Base-by-base conservation (phyloP, 64 coral and sea anemone species). In the Stylophora pistillata region DNA sequence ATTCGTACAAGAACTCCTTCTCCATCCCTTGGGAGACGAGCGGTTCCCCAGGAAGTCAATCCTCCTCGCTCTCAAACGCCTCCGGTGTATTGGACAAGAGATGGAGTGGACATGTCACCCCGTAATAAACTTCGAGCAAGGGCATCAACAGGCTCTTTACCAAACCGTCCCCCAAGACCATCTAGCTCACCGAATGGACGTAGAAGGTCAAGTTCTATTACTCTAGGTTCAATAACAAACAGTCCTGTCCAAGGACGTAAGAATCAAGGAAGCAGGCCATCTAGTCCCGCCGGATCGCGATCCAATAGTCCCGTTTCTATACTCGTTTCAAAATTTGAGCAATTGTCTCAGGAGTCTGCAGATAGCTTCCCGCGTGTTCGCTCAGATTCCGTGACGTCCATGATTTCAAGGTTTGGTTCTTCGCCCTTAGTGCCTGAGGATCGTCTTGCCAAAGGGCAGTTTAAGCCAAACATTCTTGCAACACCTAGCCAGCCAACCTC, bases 241-340 rank as follows among this genome's bases (percentile, higher is more conserved):
- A 84, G 72, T 78, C 86, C 85, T 53, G 68, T 56, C 15, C 56
- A 59, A 37, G 47, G 15, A 82, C 76, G 52, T 9, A 61, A 29
- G 26, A 65, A 30, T 9, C 85, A 20, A 21, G 41, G 37, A 10
- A 93, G 86, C 10, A 66, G 87, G 2, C 68, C 95, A 21, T 73
- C 75, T 13, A 97, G 95, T 30, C 91, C 95, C 26, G 31, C 37
- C 10, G 77, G 71, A 37, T 95, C 95, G 13, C 68, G 95, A 61
- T 97, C 91, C 20, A 60, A 77, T 47, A 97, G 95, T 53, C 91
- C 95, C 17, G 91, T 97, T n/a, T 89, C 91, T 16, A n/a, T 37
- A 13, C 88, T 90, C 0, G 89, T 97, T 28, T 97, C 95, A 20
- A 97, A 89, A 25, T 93, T 93, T 86, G 95, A 93, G 89, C 74